Conservation (phyloP, 2,113 vertebrate species). For the Ceyx margarethae region DNA sequence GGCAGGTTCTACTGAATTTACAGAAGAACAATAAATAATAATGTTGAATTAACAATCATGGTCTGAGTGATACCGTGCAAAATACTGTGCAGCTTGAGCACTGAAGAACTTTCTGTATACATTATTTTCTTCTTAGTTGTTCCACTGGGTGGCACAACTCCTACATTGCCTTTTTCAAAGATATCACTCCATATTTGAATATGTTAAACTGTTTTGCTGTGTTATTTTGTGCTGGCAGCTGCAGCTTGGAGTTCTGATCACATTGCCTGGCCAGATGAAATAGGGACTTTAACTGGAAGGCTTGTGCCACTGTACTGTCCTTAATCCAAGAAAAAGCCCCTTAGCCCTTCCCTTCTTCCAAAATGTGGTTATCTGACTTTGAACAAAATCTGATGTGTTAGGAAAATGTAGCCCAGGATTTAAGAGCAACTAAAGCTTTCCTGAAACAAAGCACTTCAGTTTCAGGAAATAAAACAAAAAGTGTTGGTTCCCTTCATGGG, state of each 20-base stretch:
- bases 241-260: not conserved
- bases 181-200: conserved; percentile 17
- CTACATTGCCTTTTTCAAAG: conserved; percentile 22
- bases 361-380: not conserved
- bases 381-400: not conserved
- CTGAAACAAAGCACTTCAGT: not conserved
- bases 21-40: not conserved
- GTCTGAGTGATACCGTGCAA: not conserved
- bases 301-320: not conserved
- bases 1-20: not conserved
- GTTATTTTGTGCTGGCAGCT: not conserved
- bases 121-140: conserved; percentile 40
- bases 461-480: not conserved
- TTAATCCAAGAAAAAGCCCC: not conserved
- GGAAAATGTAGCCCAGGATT: not conserved
- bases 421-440: not conserved
- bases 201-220: not conserved
- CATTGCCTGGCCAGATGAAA: not conserved
- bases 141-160: conserved; percentile 66
- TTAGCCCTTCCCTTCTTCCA: not conserved
- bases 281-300: not conserved
- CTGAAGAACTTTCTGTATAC: not conserved
- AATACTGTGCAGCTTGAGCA: not conserved
- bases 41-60: not conserved
- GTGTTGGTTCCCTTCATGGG: not conserved